phyloP scores from a whole-genome alignment of 2,113 vertebrate species.

The Xiphophorus hellerii region DNA sequence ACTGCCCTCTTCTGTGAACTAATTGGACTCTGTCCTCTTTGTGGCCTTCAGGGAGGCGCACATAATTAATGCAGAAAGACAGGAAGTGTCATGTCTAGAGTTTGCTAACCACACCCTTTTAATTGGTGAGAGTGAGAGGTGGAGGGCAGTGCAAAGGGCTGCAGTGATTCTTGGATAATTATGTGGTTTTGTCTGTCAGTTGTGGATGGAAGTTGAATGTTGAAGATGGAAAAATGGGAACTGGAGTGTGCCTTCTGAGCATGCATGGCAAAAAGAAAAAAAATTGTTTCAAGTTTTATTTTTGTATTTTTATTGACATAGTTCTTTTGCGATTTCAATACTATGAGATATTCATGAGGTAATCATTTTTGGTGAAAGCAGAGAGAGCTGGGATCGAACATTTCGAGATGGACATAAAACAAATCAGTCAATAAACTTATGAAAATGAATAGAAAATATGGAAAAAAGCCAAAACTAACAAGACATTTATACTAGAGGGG shows the following conservation, averaged over 20 bases:
- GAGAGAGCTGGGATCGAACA: too few relatives aligned
- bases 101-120: constrained; percentile 64
- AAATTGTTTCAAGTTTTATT: background rate
- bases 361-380: too few relatives aligned
- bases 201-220: constrained; percentile 53
- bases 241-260: constrained; percentile 7
- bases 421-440: too few relatives aligned
- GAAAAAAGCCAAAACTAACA: too few relatives aligned
- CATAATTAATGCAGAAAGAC: constrained; percentile 60
- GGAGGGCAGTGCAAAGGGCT: constrained; percentile 40
- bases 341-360: too few relatives aligned
- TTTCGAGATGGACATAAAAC: too few relatives aligned
- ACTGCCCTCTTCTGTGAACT: constrained; percentile 35
- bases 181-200: constrained; percentile 23
- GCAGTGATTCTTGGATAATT: constrained; percentile 33
- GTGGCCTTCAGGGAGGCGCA: constrained; percentile 58
- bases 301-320: background rate
- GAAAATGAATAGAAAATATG: too few relatives aligned
- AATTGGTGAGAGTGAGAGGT: constrained; percentile 56
- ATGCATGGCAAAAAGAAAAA: constrained; percentile 33
- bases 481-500: too few relatives aligned
- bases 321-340: background rate
- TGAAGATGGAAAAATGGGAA: constrained; percentile 37
- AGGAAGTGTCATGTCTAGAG: constrained; percentile 60
- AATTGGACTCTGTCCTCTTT: constrained; percentile 63